Conservation (phyloP, 2,797 vertebrate species). For the Cirrhinus mrigala region DNA sequence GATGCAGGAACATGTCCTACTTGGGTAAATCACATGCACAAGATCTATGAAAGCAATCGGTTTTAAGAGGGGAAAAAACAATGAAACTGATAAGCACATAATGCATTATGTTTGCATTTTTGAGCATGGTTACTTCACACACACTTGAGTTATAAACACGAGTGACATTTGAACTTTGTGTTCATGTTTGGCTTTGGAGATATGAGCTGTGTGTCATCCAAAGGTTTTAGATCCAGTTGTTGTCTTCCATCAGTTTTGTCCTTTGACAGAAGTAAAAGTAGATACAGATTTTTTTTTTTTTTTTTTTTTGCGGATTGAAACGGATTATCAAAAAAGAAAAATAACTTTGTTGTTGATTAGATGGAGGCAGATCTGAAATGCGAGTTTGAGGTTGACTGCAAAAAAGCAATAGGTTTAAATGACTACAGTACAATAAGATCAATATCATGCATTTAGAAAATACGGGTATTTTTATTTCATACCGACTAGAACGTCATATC, state of each 20-base stretch:
- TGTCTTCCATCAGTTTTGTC: background rate
- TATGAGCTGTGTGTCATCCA: background rate
- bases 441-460: conserved; percentile 3
- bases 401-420: background rate
- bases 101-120: background rate
- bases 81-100: background rate
- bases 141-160: background rate
- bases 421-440: background rate
- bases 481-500: background rate
- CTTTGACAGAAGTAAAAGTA: background rate
- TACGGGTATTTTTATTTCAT: background rate
- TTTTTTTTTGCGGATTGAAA: too few species aligned
- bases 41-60: background rate
- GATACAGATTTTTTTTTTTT: too few species aligned
- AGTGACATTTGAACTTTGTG: background rate
- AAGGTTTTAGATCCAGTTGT: conserved; percentile 6
- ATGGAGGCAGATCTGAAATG: background rate
- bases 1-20: background rate
- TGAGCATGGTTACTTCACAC: background rate
- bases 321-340: too few species aligned
- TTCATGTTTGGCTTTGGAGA: background rate
- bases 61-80: background rate
- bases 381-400: background rate
- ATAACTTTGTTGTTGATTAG: background rate
- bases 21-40: background rate